A percentile compares a stretch with the other conserved stretches of the same genome.
Evolutionary conservation across 1,140 invertebrate genomes (phyloP).

Genomic region (Berghia stephanieae): DNA sequence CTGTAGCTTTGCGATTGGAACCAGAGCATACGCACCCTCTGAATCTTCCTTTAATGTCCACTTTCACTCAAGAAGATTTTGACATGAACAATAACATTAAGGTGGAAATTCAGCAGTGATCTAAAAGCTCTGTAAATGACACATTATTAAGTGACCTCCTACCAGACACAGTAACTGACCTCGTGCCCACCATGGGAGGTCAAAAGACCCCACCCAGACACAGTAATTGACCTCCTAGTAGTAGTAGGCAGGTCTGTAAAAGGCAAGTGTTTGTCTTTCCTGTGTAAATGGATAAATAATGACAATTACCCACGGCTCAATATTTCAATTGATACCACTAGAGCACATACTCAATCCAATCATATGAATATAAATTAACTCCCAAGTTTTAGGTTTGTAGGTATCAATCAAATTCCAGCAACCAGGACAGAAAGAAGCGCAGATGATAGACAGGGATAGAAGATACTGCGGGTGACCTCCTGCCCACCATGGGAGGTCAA

Average conservation of each 20-base stretch:
- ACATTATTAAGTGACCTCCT: not conserved
- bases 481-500: not conserved
- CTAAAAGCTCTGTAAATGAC: too few species aligned
- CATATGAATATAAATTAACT: too few species aligned
- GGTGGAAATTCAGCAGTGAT: too few species aligned
- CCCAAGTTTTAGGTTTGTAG: too few species aligned
- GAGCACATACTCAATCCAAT: too few species aligned
- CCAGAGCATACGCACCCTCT: too few species aligned
- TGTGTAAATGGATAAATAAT: not conserved
- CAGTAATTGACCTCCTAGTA: not conserved
- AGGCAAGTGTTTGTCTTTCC: not conserved
- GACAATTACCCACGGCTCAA: not conserved
- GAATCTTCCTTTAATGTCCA: too few species aligned
- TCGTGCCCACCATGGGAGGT: too few species aligned
- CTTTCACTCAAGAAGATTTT: too few species aligned
- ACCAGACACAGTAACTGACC: not conserved
- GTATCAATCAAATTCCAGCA: not conserved
- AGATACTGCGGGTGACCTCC: not conserved
- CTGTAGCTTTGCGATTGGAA: too few species aligned
- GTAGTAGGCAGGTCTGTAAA: conserved; percentile 1
- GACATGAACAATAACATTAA: too few species aligned
- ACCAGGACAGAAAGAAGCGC: not conserved
- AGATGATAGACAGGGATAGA: not conserved
- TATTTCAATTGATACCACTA: not conserved
- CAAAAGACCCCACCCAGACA: not conserved